These are phyloP conservation scores for Corvus moneduloides DNA, from an alignment of 2,113 vertebrate genomes.

Conservation along the genomic window DNA sequence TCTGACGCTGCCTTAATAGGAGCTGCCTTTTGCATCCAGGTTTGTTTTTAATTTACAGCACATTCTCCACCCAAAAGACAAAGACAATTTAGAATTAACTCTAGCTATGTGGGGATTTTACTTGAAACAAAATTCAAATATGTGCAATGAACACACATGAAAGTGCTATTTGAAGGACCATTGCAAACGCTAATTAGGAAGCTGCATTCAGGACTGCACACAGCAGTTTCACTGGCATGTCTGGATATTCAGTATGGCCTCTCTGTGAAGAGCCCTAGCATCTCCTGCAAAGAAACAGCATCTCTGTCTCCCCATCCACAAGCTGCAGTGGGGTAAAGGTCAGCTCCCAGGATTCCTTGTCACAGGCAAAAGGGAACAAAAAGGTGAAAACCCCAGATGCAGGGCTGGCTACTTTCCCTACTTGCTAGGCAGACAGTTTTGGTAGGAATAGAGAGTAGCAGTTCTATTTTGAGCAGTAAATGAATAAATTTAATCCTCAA, in stretches of 20 bases:
- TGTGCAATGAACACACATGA: neutral
- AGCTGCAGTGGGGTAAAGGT: neutral
- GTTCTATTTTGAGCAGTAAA: neutral
- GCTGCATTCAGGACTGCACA: neutral
- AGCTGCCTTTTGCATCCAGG: neutral
- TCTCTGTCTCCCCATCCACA: neutral
- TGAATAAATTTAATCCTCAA: neutral
- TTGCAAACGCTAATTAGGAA: neutral
- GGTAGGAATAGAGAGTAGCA: neutral
- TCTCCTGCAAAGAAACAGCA: neutral
- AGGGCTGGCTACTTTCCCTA: neutral
- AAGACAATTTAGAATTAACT: neutral
- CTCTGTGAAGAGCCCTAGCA: neutral
- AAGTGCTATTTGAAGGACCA: neutral
- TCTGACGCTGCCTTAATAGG: neutral
- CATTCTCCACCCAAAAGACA: neutral
- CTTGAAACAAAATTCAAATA: neutral
- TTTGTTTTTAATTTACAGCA: neutral
- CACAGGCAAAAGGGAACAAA: neutral
- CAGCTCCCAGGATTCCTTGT: neutral
- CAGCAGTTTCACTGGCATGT: neutral
- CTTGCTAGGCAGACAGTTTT: neutral
- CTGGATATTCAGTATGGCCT: neutral
- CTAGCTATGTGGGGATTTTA: neutral
- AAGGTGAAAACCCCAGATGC: neutral